Evolutionary conservation across 2,888 invertebrate species (phyloP).

Genomic region (Brenthis ino): DNA sequence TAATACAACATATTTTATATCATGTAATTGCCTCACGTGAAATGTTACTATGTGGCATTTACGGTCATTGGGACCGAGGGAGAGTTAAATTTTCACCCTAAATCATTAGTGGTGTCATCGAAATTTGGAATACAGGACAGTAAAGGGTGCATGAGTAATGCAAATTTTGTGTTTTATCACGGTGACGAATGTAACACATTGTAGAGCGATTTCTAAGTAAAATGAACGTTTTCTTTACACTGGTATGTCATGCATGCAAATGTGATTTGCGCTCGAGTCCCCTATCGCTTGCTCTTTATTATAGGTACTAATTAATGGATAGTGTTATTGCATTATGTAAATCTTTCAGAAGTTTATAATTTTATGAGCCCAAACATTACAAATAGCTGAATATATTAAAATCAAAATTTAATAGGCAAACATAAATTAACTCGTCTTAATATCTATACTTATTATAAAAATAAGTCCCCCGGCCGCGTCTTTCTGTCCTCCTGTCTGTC

Average conservation of each 20-base stretch:
- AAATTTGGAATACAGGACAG: constrained; percentile 51
- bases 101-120: constrained; percentile 59
- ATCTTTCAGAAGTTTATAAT: constrained; percentile 13
- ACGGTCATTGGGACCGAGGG: constrained; percentile 41
- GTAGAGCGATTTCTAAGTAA: constrained; percentile 51
- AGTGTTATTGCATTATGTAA: constrained; percentile 23
- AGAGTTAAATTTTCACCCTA: constrained; percentile 52
- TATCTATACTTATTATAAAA: no score
- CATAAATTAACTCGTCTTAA: no score
- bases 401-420: no score
- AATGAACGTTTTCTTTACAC: constrained; percentile 49
- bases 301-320: constrained; percentile 34
- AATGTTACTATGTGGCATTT: constrained; percentile 37
- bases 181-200: constrained; percentile 53
- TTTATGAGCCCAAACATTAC: not conserved
- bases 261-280: constrained; percentile 38
- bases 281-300: constrained; percentile 35
- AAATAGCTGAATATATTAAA: not conserved
- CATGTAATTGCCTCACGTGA: constrained; percentile 29
- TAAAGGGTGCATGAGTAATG: constrained; percentile 48
- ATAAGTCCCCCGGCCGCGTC: no score
- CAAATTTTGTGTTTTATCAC: constrained; percentile 49
- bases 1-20: constrained; percentile 1
- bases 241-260: constrained; percentile 47
- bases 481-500: no score